These are phyloP conservation scores for Caenorhabditis tropicalis DNA, from an alignment of 1,140 invertebrate species.

Conservation along the genomic window DNA sequence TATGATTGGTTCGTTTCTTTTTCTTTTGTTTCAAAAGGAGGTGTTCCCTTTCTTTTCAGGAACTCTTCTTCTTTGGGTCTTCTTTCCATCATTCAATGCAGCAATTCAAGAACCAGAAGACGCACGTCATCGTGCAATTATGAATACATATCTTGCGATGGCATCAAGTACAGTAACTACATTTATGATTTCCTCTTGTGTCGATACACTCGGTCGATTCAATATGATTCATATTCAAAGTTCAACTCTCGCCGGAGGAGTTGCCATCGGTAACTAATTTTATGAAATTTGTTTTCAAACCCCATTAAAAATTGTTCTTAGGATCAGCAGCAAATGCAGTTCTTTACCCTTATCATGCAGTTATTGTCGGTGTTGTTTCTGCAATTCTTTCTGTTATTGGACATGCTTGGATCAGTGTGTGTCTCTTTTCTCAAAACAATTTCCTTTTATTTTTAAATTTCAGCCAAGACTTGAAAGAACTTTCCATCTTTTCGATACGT, in stretches of 20 bases:
- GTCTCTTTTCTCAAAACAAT: background rate
- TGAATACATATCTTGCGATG: conserved; percentile 90
- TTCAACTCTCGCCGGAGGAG: conserved; percentile 76
- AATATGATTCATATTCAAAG: conserved; percentile 73
- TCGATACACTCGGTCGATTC: conserved; percentile 75
- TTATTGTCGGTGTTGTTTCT: conserved; percentile 83
- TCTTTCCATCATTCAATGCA: conserved; percentile 94
- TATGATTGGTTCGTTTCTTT: conserved; percentile 73
- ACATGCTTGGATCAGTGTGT: conserved; percentile 84
- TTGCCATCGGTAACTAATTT: conserved; percentile 75
- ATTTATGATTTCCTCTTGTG: conserved; percentile 83
- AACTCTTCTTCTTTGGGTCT: conserved; percentile 88
- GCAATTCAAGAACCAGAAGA: conserved; percentile 77
- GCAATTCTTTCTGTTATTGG: conserved; percentile 85
- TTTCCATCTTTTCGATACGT: conserved; percentile 85
- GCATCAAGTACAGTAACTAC: conserved; percentile 78
- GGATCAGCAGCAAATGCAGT: conserved; percentile 78
- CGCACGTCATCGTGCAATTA: conserved; percentile 81
- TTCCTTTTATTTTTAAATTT: conserved; percentile 11
- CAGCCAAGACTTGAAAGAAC: conserved; percentile 78
- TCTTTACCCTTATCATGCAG: conserved; percentile 83
- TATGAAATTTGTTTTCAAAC: background rate
- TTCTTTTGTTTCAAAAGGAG: too few species aligned
- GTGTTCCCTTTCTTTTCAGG: too few species aligned
- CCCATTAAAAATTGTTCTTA: background rate